Evolutionary conservation across 2,888 invertebrate species (phyloP), one percentile per base, ranked within the genome.

Genomic region (Nyleta sp.): DNA sequence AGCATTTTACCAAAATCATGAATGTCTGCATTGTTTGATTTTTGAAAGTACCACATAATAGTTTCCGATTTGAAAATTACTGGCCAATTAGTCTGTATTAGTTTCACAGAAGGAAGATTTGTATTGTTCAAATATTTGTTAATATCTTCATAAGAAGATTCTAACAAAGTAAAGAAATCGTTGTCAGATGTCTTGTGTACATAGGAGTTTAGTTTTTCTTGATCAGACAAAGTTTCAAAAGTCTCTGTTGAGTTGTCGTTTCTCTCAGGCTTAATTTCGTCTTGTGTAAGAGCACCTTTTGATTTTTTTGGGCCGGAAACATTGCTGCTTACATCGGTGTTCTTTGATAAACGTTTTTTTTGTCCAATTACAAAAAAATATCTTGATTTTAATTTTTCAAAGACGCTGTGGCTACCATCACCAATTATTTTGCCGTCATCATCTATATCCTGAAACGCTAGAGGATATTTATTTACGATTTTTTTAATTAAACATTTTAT

Each of bases 21-120:
- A 18, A 68, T 57, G 35, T 57, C 46, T 15, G 4, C 8, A 0
- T 35, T 13, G 3, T 24, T 44, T 5, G 38, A 5, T 35, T 67
- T 35, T 10, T 17, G 17, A 13, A 67, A 70, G 15, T 60, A 52
- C 70, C 70, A 70, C 17, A 0, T 31, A 8, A 70, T 70, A 5
- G 33, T 20, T 52, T 70, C 70, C 1, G 70, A 59, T 28, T 71
- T 71, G n/a, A 60, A 71, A 17, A 71, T 31, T 0, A 71, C 10
- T 22, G 70, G 70, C 70, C 70, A 71, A 42, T 71, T 13, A 33
- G 2, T 11, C 8, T 52, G n/a, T n/a, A 64, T n/a, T 11, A 53
- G 10, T 42, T 48, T 15, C 8, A 65, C 17, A 31, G 38, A 28
- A 18, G 38, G 35, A 11, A 13, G 4, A 8, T 33, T 18, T 31